phyloP scores from a whole-genome alignment of 2,888 invertebrate genomes.

The Drosophila dives region DNA sequence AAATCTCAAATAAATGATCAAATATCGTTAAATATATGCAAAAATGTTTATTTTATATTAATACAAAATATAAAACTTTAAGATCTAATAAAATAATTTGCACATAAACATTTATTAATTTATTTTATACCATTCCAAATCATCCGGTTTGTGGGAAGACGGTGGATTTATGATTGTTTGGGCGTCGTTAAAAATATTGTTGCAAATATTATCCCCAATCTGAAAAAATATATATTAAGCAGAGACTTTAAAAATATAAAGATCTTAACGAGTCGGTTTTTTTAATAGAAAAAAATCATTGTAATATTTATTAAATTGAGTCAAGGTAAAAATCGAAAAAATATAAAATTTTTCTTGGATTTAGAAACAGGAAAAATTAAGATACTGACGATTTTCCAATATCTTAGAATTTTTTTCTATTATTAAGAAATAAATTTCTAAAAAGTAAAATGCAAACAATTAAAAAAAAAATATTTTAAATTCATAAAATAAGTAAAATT shows the following conservation, averaged over 20 bases:
- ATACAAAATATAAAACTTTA: slow-evolving; percentile 77
- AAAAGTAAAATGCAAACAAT: no score
- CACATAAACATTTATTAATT: slow-evolving; percentile 75
- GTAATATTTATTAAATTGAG: no score
- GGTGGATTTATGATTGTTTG: slow-evolving; percentile 94
- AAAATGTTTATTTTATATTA: slow-evolving; percentile 77
- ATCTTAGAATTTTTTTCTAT: no score
- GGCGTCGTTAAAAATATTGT: slow-evolving; percentile 94
- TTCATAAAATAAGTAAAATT: no score
- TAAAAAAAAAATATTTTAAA: no score
- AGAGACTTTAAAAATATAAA: not conserved
- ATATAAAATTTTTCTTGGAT: no score
- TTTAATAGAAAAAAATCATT: not conserved
- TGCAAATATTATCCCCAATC: slow-evolving; percentile 94
- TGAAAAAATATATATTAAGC: slow-evolving; percentile 70
- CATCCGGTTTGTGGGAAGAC: slow-evolving; percentile 91
- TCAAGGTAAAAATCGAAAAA: no score
- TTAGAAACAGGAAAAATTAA: no score
- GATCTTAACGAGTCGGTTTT: not conserved
- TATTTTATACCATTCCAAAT: slow-evolving; percentile 85
- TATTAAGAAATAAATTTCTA: no score
- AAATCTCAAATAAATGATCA: not conserved
- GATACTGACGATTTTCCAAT: no score
- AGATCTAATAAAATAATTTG: slow-evolving; percentile 72
- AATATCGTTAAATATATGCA: slow-evolving; percentile 60